phyloP scores from a whole-genome alignment of 2,888 invertebrate species.

The Acronicta aceris region DNA sequence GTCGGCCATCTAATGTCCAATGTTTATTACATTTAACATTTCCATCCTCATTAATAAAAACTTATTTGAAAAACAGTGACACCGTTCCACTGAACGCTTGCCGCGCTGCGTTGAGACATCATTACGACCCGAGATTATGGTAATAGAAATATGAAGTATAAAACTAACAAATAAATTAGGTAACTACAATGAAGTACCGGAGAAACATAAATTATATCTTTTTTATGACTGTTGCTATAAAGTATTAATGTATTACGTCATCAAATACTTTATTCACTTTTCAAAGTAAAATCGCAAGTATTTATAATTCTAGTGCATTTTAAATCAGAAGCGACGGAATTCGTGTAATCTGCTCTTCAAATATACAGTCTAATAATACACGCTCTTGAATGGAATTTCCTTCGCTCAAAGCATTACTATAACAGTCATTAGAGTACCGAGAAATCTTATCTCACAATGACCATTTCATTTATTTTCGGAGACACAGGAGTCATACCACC shows the following conservation, averaged over 20 bases:
- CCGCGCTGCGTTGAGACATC: conserved; percentile 7
- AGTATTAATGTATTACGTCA: no score
- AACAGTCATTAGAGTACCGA: conserved; percentile 65
- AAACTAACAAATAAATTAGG: conserved; percentile 5
- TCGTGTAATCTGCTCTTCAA: conserved; percentile 30
- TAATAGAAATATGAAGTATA: conserved; percentile 1
- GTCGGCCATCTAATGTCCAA: no score
- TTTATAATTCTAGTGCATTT: background rate
- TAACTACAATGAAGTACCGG: no score
- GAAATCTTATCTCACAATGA: conserved; percentile 82
- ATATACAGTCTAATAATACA: conserved; percentile 29
- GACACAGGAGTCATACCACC: conserved; percentile 86
- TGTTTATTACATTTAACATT: background rate
- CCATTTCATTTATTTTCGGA: conserved; percentile 87
- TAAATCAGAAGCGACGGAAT: conserved; percentile 1
- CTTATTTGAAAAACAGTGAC: conserved; percentile 23
- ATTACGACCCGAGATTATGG: conserved; percentile 14
- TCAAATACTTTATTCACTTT: no score
- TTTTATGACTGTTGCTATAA: no score
- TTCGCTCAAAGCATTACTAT: conserved; percentile 59
- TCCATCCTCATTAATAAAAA: conserved; percentile 1
- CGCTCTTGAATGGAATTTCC: conserved; percentile 60
- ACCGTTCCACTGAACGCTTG: conserved; percentile 33
- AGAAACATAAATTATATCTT: background rate
- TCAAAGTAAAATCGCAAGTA: no score